A percentile compares a stretch with the other conserved stretches of the same genome.
Conservation (phyloP, 1,140 invertebrate genomes). For the Temnothorax longispinosus region DNA sequence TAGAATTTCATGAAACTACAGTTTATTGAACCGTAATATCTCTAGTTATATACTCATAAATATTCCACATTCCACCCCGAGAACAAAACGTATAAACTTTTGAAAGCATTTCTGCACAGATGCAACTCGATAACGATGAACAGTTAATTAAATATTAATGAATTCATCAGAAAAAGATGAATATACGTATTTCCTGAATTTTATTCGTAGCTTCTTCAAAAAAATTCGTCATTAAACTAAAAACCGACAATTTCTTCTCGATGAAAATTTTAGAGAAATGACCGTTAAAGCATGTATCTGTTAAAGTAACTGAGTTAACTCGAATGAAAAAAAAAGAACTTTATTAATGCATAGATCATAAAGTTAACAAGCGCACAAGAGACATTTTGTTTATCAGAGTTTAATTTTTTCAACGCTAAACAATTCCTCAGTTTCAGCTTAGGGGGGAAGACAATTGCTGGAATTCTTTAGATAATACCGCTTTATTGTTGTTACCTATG, state of each 20-base stretch:
- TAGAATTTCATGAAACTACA: slow-evolving; percentile 10
- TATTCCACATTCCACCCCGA: background rate
- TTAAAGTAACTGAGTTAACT: background rate
- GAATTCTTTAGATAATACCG: background rate
- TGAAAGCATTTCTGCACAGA: background rate
- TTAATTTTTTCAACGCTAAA: background rate
- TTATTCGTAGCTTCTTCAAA: background rate
- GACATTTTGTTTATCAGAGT: background rate
- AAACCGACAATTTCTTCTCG: background rate
- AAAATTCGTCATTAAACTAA: background rate
- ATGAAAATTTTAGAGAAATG: background rate
- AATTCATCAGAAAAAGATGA: background rate
- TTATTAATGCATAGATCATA: background rate
- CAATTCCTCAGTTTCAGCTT: background rate
- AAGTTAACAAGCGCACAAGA: background rate
- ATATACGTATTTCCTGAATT: background rate
- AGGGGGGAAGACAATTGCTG: background rate
- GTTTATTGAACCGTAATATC: slow-evolving; percentile 4
- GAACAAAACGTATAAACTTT: background rate
- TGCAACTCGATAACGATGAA: background rate
- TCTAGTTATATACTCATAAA: background rate
- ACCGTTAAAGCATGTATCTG: background rate
- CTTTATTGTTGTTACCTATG: background rate
- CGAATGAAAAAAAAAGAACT: background rate
- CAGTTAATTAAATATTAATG: background rate